Conservation (phyloP, 2,113 vertebrate genomes). For the Quiscalus mexicanus region DNA sequence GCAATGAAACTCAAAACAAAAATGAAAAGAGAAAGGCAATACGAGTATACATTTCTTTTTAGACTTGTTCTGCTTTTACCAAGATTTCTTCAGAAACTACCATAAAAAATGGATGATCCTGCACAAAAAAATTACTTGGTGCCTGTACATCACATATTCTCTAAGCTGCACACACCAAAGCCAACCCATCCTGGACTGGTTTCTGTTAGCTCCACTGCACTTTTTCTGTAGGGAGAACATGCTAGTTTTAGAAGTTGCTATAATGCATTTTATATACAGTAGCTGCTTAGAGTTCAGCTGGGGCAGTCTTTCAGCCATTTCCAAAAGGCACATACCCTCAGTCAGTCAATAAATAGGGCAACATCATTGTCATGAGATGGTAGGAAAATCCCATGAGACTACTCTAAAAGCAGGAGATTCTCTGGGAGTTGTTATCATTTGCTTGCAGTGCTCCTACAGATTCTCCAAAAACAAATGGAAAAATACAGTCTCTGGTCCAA, state of each 20-base stretch:
- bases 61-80: neutral
- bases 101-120: neutral
- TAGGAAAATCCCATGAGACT: neutral
- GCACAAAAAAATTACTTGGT: neutral
- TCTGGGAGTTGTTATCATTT: neutral
- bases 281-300: neutral
- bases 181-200: accelerated
- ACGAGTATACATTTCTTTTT: neutral
- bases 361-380: neutral
- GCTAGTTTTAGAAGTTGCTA: neutral
- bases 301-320: neutral
- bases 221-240: neutral
- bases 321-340: neutral
- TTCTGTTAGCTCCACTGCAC: neutral
- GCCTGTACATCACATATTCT: neutral
- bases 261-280: neutral
- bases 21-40: neutral
- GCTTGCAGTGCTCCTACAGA: neutral
- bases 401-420: neutral
- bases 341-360: neutral
- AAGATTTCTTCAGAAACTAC: neutral
- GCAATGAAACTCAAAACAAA: neutral
- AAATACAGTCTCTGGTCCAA: neutral
- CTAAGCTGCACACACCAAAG: neutral
- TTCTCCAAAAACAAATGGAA: slow-evolving; percentile 22